Evolutionary conservation across 2,888 invertebrate species (phyloP).

Genomic region (Chouioia cunea): DNA sequence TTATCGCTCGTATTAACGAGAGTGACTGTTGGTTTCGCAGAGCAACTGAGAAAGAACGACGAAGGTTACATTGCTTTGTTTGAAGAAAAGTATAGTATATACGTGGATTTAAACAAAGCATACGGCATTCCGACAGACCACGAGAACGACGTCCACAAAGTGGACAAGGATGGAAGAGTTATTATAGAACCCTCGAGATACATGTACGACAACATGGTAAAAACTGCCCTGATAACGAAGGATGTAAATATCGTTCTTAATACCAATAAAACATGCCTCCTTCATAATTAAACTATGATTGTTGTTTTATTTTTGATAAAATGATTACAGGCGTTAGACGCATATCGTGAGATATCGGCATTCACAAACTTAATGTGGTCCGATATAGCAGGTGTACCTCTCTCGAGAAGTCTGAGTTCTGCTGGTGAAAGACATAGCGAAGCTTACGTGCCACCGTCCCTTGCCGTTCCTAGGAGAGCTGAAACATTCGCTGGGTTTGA

Average conservation of each 20-base stretch:
- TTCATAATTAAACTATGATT: too few species aligned
- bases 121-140: slow-evolving; percentile 70
- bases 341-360: slow-evolving; percentile 78
- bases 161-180: slow-evolving; percentile 59
- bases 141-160: slow-evolving; percentile 58
- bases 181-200: slow-evolving; percentile 81
- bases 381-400: slow-evolving; percentile 76
- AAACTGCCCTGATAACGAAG: slow-evolving; percentile 85
- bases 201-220: slow-evolving; percentile 79
- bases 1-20: neutral
- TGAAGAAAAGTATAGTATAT: slow-evolving; percentile 90
- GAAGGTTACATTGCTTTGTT: slow-evolving; percentile 86
- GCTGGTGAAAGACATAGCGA: slow-evolving; percentile 93
- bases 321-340: slow-evolving; percentile 58
- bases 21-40: slow-evolving; percentile 67
- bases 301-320: too few species aligned
- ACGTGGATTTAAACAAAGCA: slow-evolving; percentile 82
- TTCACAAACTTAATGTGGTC: slow-evolving; percentile 81
- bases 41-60: slow-evolving; percentile 88
- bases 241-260: slow-evolving; percentile 72
- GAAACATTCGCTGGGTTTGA: slow-evolving; percentile 98
- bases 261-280: too few species aligned
- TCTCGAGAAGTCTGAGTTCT: slow-evolving; percentile 92
- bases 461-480: slow-evolving; percentile 84
- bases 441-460: slow-evolving; percentile 85